phyloP scores from a whole-genome alignment of 2,888 invertebrate species.

The Priocnemis perturbator region DNA sequence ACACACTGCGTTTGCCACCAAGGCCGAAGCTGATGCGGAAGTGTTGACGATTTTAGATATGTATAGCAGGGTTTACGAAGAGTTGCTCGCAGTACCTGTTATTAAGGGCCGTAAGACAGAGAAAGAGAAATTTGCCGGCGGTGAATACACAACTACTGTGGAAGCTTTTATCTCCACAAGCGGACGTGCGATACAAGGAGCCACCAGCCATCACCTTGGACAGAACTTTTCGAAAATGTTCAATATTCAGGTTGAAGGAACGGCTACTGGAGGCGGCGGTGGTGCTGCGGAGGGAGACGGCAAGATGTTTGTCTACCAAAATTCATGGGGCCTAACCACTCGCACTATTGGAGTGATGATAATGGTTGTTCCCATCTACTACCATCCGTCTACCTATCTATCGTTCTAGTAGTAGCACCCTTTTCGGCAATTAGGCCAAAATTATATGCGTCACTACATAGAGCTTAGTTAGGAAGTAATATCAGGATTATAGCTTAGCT shows the following conservation, averaged over 20 bases:
- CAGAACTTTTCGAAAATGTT: constrained; percentile 99
- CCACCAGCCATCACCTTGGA: constrained; percentile 98
- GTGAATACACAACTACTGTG: constrained; percentile 97
- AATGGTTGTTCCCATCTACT: constrained; percentile 75
- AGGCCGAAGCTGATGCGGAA: constrained; percentile 92
- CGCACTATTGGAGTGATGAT: constrained; percentile 95
- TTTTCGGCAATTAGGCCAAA: no score
- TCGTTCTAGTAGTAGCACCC: no score
- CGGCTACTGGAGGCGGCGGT: no score
- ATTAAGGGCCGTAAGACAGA: constrained; percentile 97
- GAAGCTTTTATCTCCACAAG: constrained; percentile 96
- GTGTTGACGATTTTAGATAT: constrained; percentile 89
- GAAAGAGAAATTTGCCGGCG: constrained; percentile 99
- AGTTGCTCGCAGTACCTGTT: constrained; percentile 95
- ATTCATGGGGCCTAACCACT: constrained; percentile 99
- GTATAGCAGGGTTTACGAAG: constrained; percentile 93
- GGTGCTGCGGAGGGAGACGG: constrained; percentile 87
- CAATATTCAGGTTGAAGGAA: constrained; percentile 94
- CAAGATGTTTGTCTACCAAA: constrained; percentile 94
- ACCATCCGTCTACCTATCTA: no score
- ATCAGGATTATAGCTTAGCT: no score
- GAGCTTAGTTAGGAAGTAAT: no score
- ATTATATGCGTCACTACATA: no score
- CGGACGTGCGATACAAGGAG: constrained; percentile 93
- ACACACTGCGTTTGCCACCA: constrained; percentile 93